Evolutionary conservation across 2,888 invertebrate species (phyloP), one percentile per base, ranked within the genome.

Genomic region (Amorpha juglandis): DNA sequence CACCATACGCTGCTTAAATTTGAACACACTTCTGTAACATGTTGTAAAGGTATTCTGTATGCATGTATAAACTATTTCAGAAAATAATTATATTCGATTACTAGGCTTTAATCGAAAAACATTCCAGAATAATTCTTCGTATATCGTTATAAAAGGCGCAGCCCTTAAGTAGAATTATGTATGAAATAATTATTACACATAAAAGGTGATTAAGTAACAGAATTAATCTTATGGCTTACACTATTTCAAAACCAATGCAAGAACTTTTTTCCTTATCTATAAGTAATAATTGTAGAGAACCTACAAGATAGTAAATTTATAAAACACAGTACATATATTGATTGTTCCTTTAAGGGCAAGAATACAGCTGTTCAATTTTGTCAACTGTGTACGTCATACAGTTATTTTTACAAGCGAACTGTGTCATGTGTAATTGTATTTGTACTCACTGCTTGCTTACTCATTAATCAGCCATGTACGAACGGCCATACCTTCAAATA

Each of bases 201-300:
- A 55, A 55, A 55, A 55, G 55, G 35, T 16, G 16, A n/a, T 55
- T 55, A 55, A 16, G 16, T 55, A 55, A 55, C 16, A 16, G 55
- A 35, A 35, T 38, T 35, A 35, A 35, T 38, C 55, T 35, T 27
- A 27, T 38, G 38, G 35, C 35, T 55, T 8, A 55, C 48, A 16
- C 16, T 48, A 35, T 55, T 55, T 55, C 55, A 55, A 55, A 55
- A 55, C 55, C 16, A 55, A 55, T 35, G 38, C 55, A 35, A 33
- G 55, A 55, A 55, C 52, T 27, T 9, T 35, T 55, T 35, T n/a
- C 16, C 38, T 55, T 16, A 55, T 38, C 35, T 38, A 9, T 55
- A 35, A 14, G 53, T 53, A 38, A 38, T 38, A 27, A 27, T 4
- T 27, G 27, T 27, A 27, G 52, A 35, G 16, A n/a, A n/a, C 55